Conservation (phyloP, 2,113 vertebrate genomes). For the Archocentrus centrarchus region DNA sequence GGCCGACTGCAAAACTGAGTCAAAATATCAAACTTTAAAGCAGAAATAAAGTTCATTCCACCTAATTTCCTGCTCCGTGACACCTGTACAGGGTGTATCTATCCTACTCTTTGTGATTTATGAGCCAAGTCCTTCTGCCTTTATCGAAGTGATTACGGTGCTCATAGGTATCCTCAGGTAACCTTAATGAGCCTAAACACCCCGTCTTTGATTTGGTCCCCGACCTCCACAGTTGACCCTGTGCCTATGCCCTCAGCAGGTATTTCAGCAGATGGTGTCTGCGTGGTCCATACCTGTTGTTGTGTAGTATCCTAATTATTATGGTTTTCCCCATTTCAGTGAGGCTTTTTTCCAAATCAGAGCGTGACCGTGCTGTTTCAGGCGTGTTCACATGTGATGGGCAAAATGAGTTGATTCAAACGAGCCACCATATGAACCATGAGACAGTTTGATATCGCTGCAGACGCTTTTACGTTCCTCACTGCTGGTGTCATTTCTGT, state of each 20-base stretch:
- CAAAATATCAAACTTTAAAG: background rate
- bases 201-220: background rate
- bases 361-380: background rate
- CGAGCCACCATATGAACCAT: background rate
- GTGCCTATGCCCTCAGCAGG: rapidly evolving
- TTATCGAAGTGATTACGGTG: background rate
- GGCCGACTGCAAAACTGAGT: too few relatives aligned
- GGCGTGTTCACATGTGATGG: rapidly evolving
- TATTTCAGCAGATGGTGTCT: background rate
- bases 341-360: background rate
- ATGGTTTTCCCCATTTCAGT: too few relatives aligned
- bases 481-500: background rate
- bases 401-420: background rate
- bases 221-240: background rate
- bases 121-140: background rate
- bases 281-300: background rate
- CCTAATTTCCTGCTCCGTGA: background rate
- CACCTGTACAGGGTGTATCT: background rate
- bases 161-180: background rate
- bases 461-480: background rate
- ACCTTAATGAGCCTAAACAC: background rate
- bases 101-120: background rate
- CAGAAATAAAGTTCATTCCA: background rate
- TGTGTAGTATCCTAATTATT: background rate
- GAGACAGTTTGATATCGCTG: rapidly evolving